phyloP scores from a whole-genome alignment of 2,113 vertebrate species.

The Prunella himalayana region DNA sequence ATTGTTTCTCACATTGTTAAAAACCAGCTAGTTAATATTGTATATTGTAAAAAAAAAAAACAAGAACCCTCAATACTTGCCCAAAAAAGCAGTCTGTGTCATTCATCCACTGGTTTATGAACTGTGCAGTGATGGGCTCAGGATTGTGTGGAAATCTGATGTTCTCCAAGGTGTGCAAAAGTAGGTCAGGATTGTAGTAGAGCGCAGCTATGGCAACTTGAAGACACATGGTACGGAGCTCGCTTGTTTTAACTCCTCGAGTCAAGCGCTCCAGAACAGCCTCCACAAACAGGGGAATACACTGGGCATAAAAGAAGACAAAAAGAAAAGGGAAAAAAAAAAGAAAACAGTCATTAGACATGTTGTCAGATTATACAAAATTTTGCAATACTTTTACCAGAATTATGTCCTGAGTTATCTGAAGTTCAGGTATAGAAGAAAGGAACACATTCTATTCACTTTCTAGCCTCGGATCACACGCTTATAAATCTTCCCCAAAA shows the following conservation, averaged over 20 bases:
- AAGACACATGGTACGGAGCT: conserved; percentile 95
- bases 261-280: conserved; percentile 91
- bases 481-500: neutral
- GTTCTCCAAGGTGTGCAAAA: conserved; percentile 90
- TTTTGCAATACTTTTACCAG: neutral
- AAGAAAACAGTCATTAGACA: neutral
- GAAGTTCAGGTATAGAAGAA: neutral
- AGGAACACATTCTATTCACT: neutral
- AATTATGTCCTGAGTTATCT: neutral
- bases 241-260: conserved; percentile 90
- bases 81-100: conserved; percentile 96
- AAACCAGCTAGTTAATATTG: neutral
- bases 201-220: conserved; percentile 94
- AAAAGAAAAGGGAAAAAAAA: neutral
- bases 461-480: neutral
- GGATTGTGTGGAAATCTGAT: conserved; percentile 89
- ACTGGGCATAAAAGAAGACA: conserved; percentile 63
- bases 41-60: neutral
- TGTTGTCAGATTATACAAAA: neutral
- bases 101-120: conserved; percentile 98
- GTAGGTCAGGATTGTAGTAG: conserved; percentile 90
- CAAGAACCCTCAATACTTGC: conserved; percentile 56
- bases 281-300: conserved; percentile 93
- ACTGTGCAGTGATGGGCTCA: conserved; percentile 91
- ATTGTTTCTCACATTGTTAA: neutral